These are phyloP conservation scores for Perca fluviatilis DNA, from an alignment of 2,113 vertebrate species.

Conservation along the genomic window DNA sequence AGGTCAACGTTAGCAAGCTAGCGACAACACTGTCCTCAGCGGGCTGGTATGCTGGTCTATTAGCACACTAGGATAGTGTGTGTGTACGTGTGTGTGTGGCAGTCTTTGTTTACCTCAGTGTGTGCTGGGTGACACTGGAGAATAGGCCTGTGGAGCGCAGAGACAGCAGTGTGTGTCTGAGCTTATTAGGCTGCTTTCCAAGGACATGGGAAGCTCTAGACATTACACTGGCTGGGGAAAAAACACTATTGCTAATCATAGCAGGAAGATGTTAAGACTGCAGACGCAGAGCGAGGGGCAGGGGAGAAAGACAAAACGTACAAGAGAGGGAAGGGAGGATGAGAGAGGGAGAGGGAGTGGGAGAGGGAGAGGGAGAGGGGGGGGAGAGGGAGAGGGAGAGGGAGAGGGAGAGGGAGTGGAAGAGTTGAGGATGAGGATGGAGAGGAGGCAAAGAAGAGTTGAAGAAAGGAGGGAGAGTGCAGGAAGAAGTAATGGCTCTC, in stretches of 20 bases:
- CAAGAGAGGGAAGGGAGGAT: slow-evolving; percentile 32
- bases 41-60: slow-evolving; percentile 71
- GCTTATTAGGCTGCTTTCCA: slow-evolving; percentile 84
- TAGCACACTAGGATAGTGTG: slow-evolving; percentile 68
- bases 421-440: neutral
- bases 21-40: slow-evolving; percentile 52
- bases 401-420: neutral
- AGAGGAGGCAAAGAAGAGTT: slow-evolving; percentile 9
- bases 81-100: slow-evolving; percentile 44
- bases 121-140: slow-evolving; percentile 76
- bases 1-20: slow-evolving; percentile 73
- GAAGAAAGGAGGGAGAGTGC: slow-evolving; percentile 5
- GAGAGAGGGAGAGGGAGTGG: neutral
- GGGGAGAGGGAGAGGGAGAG: slow-evolving; percentile 33
- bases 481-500: slow-evolving; percentile 63
- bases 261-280: slow-evolving; percentile 71
- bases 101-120: slow-evolving; percentile 81
- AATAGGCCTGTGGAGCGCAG: slow-evolving; percentile 73
- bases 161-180: slow-evolving; percentile 79
- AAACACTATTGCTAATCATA: slow-evolving; percentile 75
- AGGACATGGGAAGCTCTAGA: slow-evolving; percentile 81
- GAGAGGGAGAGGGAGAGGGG: no score
- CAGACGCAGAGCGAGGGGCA: slow-evolving; percentile 52
- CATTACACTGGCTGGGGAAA: slow-evolving; percentile 73
- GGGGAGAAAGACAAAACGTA: slow-evolving; percentile 42